Evolutionary conservation across 2,888 invertebrate species (phyloP).

Genomic region (Chymomyza fuscimana): DNA sequence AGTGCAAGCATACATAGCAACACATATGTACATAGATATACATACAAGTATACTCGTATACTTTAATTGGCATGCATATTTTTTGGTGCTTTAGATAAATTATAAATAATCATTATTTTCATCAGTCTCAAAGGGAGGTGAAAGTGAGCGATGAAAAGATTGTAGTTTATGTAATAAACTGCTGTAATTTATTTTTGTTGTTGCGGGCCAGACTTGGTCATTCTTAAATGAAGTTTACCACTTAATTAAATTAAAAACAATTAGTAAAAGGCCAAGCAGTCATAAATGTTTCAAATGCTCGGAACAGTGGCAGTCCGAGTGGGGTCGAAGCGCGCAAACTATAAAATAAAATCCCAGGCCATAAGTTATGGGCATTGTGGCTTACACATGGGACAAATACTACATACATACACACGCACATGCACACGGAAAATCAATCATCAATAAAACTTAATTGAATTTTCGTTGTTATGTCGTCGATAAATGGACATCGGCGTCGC

Average conservation of each 20-base stretch:
- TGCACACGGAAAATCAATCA: slow-evolving; percentile 60
- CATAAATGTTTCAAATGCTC: slow-evolving; percentile 12
- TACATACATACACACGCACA: slow-evolving; percentile 14
- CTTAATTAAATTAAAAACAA: slow-evolving; percentile 68
- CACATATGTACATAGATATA: slow-evolving; percentile 17
- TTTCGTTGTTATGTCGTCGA: slow-evolving; percentile 35
- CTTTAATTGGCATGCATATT: background rate
- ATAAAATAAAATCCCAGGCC: background rate
- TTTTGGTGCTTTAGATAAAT: background rate
- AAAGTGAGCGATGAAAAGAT: background rate
- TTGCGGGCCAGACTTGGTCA: background rate
- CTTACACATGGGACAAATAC: slow-evolving; percentile 6
- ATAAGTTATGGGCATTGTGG: background rate
- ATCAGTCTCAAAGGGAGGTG: background rate
- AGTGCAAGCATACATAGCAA: background rate
- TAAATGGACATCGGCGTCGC: slow-evolving; percentile 27
- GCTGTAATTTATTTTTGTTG: too few relatives aligned
- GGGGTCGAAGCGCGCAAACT: background rate
- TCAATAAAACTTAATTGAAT: slow-evolving; percentile 74
- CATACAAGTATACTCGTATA: slow-evolving; percentile 6
- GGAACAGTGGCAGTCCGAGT: background rate
- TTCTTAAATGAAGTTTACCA: slow-evolving; percentile 49
- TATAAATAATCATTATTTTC: background rate
- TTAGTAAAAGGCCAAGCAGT: slow-evolving; percentile 38
- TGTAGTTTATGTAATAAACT: background rate